These are phyloP conservation scores for Tapera naevia DNA, from an alignment of 2,797 vertebrate species.

Conservation along the genomic window DNA sequence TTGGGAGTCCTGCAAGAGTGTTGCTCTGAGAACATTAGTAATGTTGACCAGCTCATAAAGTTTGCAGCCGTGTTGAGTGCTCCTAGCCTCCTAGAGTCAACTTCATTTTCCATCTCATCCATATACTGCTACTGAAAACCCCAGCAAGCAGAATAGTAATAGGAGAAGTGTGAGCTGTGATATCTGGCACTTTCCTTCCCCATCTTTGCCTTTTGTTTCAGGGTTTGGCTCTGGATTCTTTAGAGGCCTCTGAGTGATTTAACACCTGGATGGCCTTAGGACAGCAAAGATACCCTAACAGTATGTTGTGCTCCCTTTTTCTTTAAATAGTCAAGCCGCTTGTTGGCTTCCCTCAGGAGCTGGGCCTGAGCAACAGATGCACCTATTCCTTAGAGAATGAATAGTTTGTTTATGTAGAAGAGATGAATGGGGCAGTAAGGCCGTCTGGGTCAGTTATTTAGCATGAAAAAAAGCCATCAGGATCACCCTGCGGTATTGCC, in stretches of 20 bases:
- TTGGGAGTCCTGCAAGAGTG: constrained; percentile 8
- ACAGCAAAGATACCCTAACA: constrained; percentile 17
- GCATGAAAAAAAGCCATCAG: constrained; percentile 64
- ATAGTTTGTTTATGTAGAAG: constrained; percentile 61
- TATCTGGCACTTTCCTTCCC: constrained; percentile 4
- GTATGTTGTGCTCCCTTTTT: constrained; percentile 7
- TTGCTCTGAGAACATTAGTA: constrained; percentile 50
- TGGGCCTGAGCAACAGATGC: constrained; percentile 34
- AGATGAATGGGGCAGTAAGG: constrained; percentile 63
- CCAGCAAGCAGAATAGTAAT: background rate
- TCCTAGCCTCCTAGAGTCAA: constrained; percentile 44
- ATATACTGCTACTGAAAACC: constrained; percentile 25
- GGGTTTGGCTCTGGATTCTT: constrained; percentile 8
- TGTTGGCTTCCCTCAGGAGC: constrained; percentile 45
- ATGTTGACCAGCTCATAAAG: constrained; percentile 51
- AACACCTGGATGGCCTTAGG: constrained; percentile 62
- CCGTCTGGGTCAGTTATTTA: constrained; percentile 64
- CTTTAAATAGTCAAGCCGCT: constrained; percentile 27
- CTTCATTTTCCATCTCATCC: constrained; percentile 8
- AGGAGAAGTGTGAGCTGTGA: background rate
- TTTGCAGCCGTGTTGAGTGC: constrained; percentile 42
- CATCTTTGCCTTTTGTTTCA: constrained; percentile 38
- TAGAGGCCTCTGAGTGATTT: constrained; percentile 42
- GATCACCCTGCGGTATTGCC: constrained; percentile 29
- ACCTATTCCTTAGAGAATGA: constrained; percentile 58